Conservation (phyloP, 2,888 invertebrate species). For the Neria commutata region DNA sequence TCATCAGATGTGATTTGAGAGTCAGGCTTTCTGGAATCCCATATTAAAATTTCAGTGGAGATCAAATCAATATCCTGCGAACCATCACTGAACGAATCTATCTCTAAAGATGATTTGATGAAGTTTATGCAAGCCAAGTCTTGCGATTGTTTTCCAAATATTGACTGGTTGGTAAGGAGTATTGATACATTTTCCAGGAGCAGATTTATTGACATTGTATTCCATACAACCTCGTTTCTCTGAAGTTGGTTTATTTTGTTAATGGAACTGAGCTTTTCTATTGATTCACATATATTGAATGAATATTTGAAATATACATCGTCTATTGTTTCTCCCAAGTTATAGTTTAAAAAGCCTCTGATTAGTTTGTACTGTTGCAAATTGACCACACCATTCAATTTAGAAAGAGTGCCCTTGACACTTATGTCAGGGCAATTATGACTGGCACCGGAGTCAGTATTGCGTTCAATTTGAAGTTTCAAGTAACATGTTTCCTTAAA, state of each 20-base stretch:
- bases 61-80: conserved; percentile 92
- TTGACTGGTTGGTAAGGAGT: conserved; percentile 52
- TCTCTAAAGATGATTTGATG: conserved; percentile 83
- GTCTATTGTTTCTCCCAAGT: conserved; percentile 85
- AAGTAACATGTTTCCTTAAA: conserved; percentile 84
- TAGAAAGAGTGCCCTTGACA: conserved; percentile 83
- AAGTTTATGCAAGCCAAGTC: conserved; percentile 88
- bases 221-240: conserved; percentile 69
- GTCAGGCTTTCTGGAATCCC: conserved; percentile 48
- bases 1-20: conserved; percentile 65
- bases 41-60: conserved; percentile 72
- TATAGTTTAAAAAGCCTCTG: conserved; percentile 84
- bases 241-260: conserved; percentile 40
- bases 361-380: conserved; percentile 86
- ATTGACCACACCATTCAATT: conserved; percentile 82
- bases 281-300: conserved; percentile 48
- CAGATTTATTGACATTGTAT: conserved; percentile 77
- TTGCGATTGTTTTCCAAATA: conserved; percentile 32
- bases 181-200: conserved; percentile 87
- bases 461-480: conserved; percentile 80
- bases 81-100: conserved; percentile 86
- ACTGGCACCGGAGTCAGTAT: conserved; percentile 69
- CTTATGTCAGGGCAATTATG: conserved; percentile 78
- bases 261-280: conserved; percentile 50
- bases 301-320: conserved; percentile 63